phyloP scores from a whole-genome alignment of 2,888 invertebrate genomes.

The Catotricha subobsoleta region DNA sequence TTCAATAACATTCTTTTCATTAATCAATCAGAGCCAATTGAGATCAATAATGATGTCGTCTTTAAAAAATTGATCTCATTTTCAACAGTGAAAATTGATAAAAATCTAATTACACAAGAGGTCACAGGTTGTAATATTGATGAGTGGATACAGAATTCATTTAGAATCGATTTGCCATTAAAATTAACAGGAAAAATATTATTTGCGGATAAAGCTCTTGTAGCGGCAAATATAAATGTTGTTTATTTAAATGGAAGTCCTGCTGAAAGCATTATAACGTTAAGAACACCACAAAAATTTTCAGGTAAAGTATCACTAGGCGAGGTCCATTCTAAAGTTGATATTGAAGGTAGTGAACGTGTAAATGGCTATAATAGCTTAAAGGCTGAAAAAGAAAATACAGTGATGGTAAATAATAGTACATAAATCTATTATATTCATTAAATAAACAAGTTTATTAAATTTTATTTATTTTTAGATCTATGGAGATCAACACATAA shows the following conservation, averaged over 20 bases:
- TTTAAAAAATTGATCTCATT: slow-evolving; percentile 23
- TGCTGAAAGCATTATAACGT: slow-evolving; percentile 29
- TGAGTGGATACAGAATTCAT: slow-evolving; percentile 28
- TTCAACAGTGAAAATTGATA: slow-evolving; percentile 15
- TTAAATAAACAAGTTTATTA: not conserved
- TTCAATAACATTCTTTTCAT: slow-evolving; percentile 27
- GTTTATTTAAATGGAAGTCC: slow-evolving; percentile 31
- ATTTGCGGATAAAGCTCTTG: slow-evolving; percentile 29
- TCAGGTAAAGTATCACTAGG: slow-evolving; percentile 21
- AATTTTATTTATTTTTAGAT: slow-evolving; percentile 14
- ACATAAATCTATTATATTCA: slow-evolving; percentile 2
- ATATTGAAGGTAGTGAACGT: slow-evolving; percentile 16
- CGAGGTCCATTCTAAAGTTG: slow-evolving; percentile 21
- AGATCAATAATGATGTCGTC: slow-evolving; percentile 21
- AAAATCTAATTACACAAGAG: slow-evolving; percentile 19
- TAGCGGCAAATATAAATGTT: slow-evolving; percentile 26
- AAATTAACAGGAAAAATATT: slow-evolving; percentile 24
- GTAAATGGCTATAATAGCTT: slow-evolving; percentile 30
- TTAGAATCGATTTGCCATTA: slow-evolving; percentile 26
- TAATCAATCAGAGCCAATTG: slow-evolving; percentile 18
- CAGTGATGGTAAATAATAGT: slow-evolving; percentile 31
- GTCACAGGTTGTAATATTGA: slow-evolving; percentile 26
- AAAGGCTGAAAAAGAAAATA: slow-evolving; percentile 32
- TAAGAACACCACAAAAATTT: slow-evolving; percentile 31
- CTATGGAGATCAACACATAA: slow-evolving; percentile 24